Evolutionary conservation across 2,797 vertebrate species (phyloP).

Genomic region (Halcyon badia): DNA sequence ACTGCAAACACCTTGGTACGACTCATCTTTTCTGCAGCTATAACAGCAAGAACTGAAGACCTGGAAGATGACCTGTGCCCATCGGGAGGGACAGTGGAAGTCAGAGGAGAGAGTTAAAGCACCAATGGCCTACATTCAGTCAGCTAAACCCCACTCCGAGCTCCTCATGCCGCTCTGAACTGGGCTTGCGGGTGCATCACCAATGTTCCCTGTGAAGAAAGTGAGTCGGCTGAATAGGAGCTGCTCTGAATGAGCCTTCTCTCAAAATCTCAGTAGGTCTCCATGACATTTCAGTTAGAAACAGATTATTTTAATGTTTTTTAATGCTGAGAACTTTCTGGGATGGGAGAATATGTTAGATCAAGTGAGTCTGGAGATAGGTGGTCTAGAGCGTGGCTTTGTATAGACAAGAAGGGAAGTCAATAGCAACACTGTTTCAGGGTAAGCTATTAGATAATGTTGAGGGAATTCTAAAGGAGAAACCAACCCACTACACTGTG

Average conservation of each 20-base stretch:
- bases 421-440: background rate
- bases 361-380: background rate
- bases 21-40: background rate
- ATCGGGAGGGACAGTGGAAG: background rate
- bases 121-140: background rate
- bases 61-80: background rate
- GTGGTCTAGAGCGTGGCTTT: background rate
- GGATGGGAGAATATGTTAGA: background rate
- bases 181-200: background rate
- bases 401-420: background rate
- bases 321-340: background rate
- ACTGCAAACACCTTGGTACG: background rate
- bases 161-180: background rate
- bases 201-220: background rate
- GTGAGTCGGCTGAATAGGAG: background rate
- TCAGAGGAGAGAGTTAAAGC: background rate
- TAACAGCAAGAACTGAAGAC: background rate
- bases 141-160: background rate
- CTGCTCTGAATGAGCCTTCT: background rate
- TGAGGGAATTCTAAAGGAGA: background rate
- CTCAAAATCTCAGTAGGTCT: background rate
- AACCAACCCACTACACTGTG: background rate
- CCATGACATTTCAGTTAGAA: background rate
- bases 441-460: background rate
- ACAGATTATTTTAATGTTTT: background rate